Evolutionary conservation across 2,888 invertebrate species (phyloP), one percentile per base, ranked within the genome.

Genomic region (Tortricodes alternella): DNA sequence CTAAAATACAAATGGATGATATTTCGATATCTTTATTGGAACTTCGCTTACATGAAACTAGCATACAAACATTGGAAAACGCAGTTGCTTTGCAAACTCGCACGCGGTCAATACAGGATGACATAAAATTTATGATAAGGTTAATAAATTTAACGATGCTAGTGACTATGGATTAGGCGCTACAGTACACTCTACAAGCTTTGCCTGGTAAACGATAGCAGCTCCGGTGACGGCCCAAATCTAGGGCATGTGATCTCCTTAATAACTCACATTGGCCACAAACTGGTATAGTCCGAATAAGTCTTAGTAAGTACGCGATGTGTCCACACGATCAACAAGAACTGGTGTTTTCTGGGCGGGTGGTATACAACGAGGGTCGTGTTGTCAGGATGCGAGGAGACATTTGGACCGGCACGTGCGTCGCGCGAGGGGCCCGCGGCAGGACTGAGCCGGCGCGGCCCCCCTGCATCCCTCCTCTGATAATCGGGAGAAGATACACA

Each of bases 401-500:
- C 88, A 86, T 87, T 83, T 80, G 87, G 78, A 73, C 65, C 74
- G 62, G 67, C 66, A 68, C 81, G 79, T 80, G 78, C 75, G 79
- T 66, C 60, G 62, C 63, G 68, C 72, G 75, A 75, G 82, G 74
- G 69, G 72, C 70, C 62, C 73, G 62, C 78, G 76, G 72, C 70
- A 73, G 72, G 79, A 89, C 89, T 88, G 86, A 76, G 80, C 77
- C 74, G 66, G 61, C 62, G 58, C 53, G 66, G 65, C 64, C 70
- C 61, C 74, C 77, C 74, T 73, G 80, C 82, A 3, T 0, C n/a
- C 27, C 27, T 8, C 9, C n/a, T n/a, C 76, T 80, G 83, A 85
- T 87, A 83, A 89, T 87, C 85, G 84, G 79, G 86, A 85, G 87
- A 85, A 84, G 80, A 85, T 84, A 85, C 83, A 77, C 78, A 85